phyloP scores from a whole-genome alignment of 2,797 vertebrate species.

The Pantherophis alleghaniensis region DNA sequence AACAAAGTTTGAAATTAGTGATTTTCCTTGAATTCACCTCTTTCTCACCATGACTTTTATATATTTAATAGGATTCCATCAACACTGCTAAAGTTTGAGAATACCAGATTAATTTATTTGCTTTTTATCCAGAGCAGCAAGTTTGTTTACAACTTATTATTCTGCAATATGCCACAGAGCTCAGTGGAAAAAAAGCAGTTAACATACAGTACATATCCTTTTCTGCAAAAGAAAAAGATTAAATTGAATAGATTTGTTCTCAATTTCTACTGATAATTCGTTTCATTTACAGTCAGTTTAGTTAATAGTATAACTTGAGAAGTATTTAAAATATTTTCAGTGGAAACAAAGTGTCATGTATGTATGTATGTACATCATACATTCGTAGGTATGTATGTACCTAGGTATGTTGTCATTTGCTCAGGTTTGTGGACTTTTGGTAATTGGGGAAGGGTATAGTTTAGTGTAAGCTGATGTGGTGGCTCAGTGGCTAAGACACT shows the following conservation, averaged over 20 bases:
- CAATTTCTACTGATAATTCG: constrained; percentile 25
- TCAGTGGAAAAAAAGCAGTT: constrained; percentile 44
- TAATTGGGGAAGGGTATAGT: not conserved
- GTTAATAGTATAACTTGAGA: constrained; percentile 31
- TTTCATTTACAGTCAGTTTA: constrained; percentile 39
- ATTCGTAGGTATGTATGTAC: no score
- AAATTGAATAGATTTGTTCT: constrained; percentile 53
- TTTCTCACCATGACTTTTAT: constrained; percentile 35
- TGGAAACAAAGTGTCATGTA: constrained; percentile 18
- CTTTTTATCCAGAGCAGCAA: constrained; percentile 47
- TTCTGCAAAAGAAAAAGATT: constrained; percentile 48
- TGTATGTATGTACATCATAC: not conserved
- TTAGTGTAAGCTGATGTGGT: no score
- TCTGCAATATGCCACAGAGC: constrained; percentile 48
- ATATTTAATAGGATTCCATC: constrained; percentile 46
- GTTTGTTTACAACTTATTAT: constrained; percentile 59
- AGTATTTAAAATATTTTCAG: constrained; percentile 31
- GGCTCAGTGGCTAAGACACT: no score
- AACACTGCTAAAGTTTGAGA: constrained; percentile 54
- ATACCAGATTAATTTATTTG: constrained; percentile 65
- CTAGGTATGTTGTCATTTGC: not conserved
- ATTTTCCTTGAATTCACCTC: constrained; percentile 42
- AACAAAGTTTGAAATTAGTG: constrained; percentile 32
- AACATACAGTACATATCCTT: constrained; percentile 24
- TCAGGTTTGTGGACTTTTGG: constrained; percentile 31